Percentiles rank a stretch among this genome's conserved stretches.
phyloP scores from a whole-genome alignment of 2,888 invertebrate genomes.

The Protonemura montana region DNA sequence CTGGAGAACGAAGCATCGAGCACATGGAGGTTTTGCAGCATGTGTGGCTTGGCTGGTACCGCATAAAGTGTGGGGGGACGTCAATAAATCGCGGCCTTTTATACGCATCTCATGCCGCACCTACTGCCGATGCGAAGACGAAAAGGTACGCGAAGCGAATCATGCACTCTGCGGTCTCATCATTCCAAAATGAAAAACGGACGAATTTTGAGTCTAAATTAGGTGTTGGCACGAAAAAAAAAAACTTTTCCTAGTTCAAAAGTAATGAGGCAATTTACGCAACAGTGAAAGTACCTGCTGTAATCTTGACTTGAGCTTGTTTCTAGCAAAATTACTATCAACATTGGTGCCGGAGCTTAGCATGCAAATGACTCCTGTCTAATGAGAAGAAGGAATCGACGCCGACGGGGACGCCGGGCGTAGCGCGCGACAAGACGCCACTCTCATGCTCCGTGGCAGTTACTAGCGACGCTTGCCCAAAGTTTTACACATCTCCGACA shows the following conservation, averaged over 20 bases:
- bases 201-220: neutral
- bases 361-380: conserved; percentile 36
- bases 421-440: conserved; percentile 1
- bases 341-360: conserved; percentile 17
- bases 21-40: neutral
- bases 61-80: neutral
- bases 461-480: too few relatives aligned
- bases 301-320: neutral
- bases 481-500: neutral
- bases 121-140: neutral
- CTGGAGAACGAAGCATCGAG: neutral
- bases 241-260: conserved; percentile 7
- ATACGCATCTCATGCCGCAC: neutral
- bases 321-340: conserved; percentile 1
- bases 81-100: neutral
- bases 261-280: conserved; percentile 24
- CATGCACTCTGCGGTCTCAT: neutral
- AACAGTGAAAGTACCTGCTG: conserved; percentile 32
- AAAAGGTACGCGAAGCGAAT: neutral
- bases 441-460: neutral
- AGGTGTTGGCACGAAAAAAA: neutral
- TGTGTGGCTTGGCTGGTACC: neutral
- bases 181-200: neutral
- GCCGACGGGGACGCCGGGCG: neutral
- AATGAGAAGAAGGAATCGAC: conserved; percentile 39